phyloP scores from a whole-genome alignment of 2,888 invertebrate species.

The Biston stratarius region DNA sequence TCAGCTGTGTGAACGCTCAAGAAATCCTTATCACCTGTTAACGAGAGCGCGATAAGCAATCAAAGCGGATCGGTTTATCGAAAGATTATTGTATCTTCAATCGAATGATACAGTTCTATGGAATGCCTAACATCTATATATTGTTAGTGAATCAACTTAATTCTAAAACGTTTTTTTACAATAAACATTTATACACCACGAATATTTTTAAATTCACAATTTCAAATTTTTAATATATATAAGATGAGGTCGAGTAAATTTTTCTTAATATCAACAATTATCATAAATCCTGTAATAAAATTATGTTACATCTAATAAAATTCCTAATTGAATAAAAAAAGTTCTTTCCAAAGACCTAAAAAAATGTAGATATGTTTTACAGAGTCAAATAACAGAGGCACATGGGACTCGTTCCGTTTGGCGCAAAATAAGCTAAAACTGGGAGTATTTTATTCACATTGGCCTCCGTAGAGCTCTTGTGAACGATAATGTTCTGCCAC shows the following conservation, averaged over 20 bases:
- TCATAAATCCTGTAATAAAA: not conserved
- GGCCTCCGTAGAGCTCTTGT: constrained; percentile 20
- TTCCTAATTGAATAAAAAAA: constrained; percentile 1
- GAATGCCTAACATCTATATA: constrained; percentile 19
- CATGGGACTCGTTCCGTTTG: constrained; percentile 15
- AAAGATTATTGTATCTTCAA: constrained; percentile 21
- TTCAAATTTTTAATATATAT: no score
- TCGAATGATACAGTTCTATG: constrained; percentile 21
- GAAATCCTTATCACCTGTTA: constrained; percentile 20
- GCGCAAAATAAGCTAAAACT: constrained; percentile 29
- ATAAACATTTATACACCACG: no score
- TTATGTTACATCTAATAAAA: not conserved
- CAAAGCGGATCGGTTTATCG: constrained; percentile 24
- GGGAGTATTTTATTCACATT: constrained; percentile 31
- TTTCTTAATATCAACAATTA: not conserved
- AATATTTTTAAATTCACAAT: no score
- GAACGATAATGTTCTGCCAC: constrained; percentile 24
- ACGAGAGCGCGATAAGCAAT: constrained; percentile 30
- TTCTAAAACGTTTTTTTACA: not conserved
- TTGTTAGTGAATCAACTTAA: not conserved
- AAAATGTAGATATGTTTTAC: constrained; percentile 11
- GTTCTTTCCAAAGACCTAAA: not conserved
- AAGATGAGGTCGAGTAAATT: no score
- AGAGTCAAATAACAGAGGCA: constrained; percentile 17
- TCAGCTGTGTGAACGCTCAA: constrained; percentile 14